Percentiles rank a stretch among this genome's conserved stretches.
These are phyloP conservation scores for Aquatica leii DNA, from an alignment of 2,888 invertebrate species.

Conservation along the genomic window DNA sequence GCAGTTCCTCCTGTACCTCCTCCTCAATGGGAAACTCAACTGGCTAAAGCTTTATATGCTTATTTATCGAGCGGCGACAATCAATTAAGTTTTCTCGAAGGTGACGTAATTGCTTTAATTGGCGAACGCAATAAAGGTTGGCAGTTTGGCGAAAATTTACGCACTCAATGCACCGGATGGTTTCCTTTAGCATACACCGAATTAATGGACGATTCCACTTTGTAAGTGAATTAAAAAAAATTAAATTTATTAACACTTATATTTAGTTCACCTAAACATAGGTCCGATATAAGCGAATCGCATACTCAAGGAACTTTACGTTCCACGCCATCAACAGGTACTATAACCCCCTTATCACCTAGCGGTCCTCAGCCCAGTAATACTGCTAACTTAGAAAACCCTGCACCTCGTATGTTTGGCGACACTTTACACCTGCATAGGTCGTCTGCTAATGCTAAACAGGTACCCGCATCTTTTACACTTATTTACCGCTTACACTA, in stretches of 20 bases:
- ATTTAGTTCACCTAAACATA: conserved; percentile 40
- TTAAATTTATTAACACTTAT: not conserved
- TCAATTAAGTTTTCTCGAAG: conserved; percentile 91
- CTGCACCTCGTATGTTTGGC: conserved; percentile 76
- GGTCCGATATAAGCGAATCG: conserved; percentile 50
- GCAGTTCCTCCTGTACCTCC: conserved; percentile 65
- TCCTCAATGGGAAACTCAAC: conserved; percentile 74
- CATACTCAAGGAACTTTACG: conserved; percentile 56
- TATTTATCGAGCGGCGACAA: conserved; percentile 90
- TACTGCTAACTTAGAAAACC: conserved; percentile 62
- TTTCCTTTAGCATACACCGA: conserved; percentile 96
- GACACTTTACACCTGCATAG: conserved; percentile 68
- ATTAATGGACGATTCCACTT: conserved; percentile 71
- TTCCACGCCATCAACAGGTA: conserved; percentile 56
- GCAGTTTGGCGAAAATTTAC: conserved; percentile 95
- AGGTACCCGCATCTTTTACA: conserved; percentile 52
- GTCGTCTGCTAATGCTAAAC: conserved; percentile 63
- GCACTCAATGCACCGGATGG: conserved; percentile 94
- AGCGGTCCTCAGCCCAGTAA: conserved; percentile 57
- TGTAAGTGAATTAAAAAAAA: conserved; percentile 60
- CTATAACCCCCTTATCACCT: conserved; percentile 61
- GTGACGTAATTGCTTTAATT: conserved; percentile 86
- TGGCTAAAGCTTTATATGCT: conserved; percentile 87
- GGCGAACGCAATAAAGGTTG: conserved; percentile 94
- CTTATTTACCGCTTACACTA: too few relatives aligned